A percentile compares a stretch with the other conserved stretches of the same genome.
These are phyloP conservation scores for Nephila pilipes DNA, from an alignment of 1,140 invertebrate genomes.

Conservation along the genomic window DNA sequence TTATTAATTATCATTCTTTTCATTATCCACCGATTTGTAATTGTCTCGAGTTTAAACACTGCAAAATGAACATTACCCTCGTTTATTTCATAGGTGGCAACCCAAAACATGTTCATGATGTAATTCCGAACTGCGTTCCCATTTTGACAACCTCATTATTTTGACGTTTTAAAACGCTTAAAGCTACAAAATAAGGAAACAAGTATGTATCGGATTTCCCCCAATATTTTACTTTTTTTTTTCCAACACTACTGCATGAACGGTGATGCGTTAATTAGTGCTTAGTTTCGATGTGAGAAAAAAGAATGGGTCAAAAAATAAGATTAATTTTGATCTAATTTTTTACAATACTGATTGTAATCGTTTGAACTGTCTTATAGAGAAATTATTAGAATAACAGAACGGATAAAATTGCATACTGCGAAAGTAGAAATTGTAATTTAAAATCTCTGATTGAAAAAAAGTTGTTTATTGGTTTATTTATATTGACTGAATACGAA, in stretches of 20 bases:
- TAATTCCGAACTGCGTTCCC: slow-evolving; percentile 17
- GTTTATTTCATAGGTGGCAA: slow-evolving; percentile 4
- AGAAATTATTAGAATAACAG: no score
- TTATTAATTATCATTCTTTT: background rate
- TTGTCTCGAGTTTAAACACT: background rate
- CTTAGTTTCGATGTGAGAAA: background rate
- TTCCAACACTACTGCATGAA: background rate
- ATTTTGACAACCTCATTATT: slow-evolving; percentile 36
- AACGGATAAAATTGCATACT: background rate
- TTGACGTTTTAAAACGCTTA: slow-evolving; percentile 13
- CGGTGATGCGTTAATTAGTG: slow-evolving; percentile 12
- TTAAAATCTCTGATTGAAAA: background rate
- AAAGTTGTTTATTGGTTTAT: no score
- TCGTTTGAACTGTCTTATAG: no score
- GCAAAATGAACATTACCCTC: slow-evolving; percentile 2
- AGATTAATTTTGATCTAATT: no score
- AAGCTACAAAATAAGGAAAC: background rate
- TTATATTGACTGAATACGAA: no score
- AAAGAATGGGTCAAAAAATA: background rate
- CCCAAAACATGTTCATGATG: slow-evolving; percentile 32
- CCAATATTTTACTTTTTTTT: background rate
- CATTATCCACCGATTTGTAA: background rate
- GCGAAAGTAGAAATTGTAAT: background rate
- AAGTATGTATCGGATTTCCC: background rate
- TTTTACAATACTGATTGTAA: no score